Evolutionary conservation across 2,888 invertebrate genomes (phyloP), one percentile per base, ranked within the genome.

Genomic region (Pomacea canaliculata): DNA sequence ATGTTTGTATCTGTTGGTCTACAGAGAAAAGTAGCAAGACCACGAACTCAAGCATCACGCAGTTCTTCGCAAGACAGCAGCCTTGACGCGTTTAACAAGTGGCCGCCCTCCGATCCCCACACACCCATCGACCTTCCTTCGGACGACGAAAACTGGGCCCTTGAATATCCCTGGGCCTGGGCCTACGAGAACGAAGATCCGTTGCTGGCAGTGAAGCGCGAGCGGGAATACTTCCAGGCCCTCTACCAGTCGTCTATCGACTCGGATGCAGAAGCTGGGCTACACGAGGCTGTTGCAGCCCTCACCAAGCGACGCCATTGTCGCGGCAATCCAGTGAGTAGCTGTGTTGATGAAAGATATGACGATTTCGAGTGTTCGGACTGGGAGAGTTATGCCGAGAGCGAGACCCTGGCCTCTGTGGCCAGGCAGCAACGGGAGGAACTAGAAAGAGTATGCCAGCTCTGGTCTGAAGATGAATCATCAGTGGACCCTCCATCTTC

Each of bases 151-250:
- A 75, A 69, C 19, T 80, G 80, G 80, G 76, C 78, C 65, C 67
- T 60, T 23, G 75, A 78, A 49, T 80, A 70, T 59, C 78, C 80
- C 27, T 80, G 78, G 76, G 80, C 80, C 51, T 80, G 80, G 80
- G 80, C 80, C 59, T 80, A 78, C 62, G 77, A 80, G 56, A 77
- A 78, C 37, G 80, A 80, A 48, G 75, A 75, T 27, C 76, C 73
- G 23, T 78, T 73, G 78, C 68, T 69, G 65, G 72, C 75, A 12
- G 69, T 71, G 49, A 70, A 67, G 62, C 70, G 69, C 23, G 76
- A 76, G 49, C 73, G 66, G 18, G 73, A 76, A 73, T 76, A 76
- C 51, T 73, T 71, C 63, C 67, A 68, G 71, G 66, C 65, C 37
- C 48, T 79, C 56, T 73, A 70, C 70, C 70, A 75, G 70, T 51